These are phyloP conservation scores for Thryonomys swinderianus DNA, from an alignment of 2,113 vertebrate species.

Conservation along the genomic window DNA sequence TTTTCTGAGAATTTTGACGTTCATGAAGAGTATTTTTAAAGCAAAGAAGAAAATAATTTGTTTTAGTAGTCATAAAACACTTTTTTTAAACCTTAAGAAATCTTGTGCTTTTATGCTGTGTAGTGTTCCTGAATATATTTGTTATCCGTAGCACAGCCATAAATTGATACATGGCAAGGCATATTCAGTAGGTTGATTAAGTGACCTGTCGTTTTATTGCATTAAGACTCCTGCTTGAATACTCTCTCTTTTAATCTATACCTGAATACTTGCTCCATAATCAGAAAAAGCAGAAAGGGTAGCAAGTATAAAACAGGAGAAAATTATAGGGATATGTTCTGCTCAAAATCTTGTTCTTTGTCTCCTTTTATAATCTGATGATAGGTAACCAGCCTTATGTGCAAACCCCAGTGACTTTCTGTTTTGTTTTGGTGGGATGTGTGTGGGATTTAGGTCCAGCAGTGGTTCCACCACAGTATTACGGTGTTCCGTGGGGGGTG, in stretches of 20 bases:
- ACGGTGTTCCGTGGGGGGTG: slow-evolving; percentile 98
- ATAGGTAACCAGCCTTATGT: slow-evolving; percentile 26
- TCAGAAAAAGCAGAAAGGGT: background rate
- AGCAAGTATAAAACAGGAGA: background rate
- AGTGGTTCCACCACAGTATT: slow-evolving; percentile 98
- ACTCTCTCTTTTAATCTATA: background rate
- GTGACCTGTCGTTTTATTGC: background rate
- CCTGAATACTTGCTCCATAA: background rate
- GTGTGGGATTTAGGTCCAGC: slow-evolving; percentile 90
- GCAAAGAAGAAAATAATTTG: background rate
- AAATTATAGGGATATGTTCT: slow-evolving; percentile 3
- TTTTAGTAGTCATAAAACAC: background rate
- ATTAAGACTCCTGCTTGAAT: background rate
- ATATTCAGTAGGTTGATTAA: background rate
- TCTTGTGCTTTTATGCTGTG: background rate
- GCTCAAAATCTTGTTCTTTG: background rate
- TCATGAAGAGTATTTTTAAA: slow-evolving; percentile 52
- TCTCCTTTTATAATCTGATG: slow-evolving; percentile 7
- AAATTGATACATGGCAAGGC: background rate
- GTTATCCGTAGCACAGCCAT: background rate
- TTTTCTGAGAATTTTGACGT: slow-evolving; percentile 18
- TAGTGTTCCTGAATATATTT: background rate
- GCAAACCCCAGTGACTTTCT: slow-evolving; percentile 50
- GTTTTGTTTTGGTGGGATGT: background rate
- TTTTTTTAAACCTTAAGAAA: background rate